Conservation (phyloP, 2,888 invertebrate genomes). For the Microdon myrmicae region DNA sequence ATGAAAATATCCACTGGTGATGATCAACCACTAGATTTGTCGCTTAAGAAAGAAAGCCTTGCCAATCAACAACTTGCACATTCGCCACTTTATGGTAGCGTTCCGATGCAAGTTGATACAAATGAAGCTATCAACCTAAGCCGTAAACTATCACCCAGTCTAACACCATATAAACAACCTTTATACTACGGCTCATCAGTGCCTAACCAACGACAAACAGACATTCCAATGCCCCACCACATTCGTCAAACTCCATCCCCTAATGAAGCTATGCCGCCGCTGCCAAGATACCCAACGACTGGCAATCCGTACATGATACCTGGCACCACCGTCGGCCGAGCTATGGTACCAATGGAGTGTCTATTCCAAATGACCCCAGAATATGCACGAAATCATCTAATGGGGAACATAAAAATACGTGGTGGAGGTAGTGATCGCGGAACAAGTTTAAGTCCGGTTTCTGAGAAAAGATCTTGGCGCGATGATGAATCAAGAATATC, state of each 20-base stretch:
- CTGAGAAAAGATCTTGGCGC: conserved; percentile 75
- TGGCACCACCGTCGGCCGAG: conserved; percentile 61
- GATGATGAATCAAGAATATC: conserved; percentile 69
- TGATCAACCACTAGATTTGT: conserved; percentile 91
- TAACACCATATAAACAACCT: conserved; percentile 59
- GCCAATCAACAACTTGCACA: conserved; percentile 57
- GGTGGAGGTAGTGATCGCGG: conserved; percentile 62
- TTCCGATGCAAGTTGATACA: conserved; percentile 70
- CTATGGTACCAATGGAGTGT: conserved; percentile 75
- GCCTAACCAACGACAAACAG: conserved; percentile 71
- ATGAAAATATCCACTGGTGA: conserved; percentile 51
- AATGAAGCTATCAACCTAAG: conserved; percentile 84
- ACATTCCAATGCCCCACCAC: conserved; percentile 54
- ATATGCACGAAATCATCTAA: conserved; percentile 72
- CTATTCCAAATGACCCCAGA: conserved; percentile 72
- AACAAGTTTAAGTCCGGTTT: conserved; percentile 74
- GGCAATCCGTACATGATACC: conserved; percentile 67
- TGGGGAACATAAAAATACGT: conserved; percentile 70
- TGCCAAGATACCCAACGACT: conserved; percentile 54
- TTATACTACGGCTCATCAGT: conserved; percentile 57
- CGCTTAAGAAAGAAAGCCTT: conserved; percentile 78
- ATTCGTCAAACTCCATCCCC: conserved; percentile 58
- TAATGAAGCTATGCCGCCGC: conserved; percentile 55
- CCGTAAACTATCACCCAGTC: conserved; percentile 71
- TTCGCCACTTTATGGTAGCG: conserved; percentile 73